Base-by-base conservation (phyloP, 2,797 vertebrate species). In the Meda fulgida region DNA sequence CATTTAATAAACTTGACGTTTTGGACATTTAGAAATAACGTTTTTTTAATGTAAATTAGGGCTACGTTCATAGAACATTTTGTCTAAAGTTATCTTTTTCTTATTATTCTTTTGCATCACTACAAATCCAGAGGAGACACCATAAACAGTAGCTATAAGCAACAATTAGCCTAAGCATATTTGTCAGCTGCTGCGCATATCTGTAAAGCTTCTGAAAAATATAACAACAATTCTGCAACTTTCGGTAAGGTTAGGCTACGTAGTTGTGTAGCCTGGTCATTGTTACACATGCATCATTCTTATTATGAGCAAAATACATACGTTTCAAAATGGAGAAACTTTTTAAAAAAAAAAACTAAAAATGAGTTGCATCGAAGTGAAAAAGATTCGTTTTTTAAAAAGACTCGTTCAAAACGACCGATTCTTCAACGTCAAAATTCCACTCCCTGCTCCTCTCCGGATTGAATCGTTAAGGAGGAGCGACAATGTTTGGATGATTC, bases 401-500 rank as follows among this genome's bases (percentile, higher is more conserved):
- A n/a, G 80, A 81, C 14, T 81, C 23, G 80, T 55, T 81, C 66
- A 38, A 53, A 70, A 6, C 21, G 58, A 70, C 46, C 67, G 66
- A 81, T 70, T 81, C 66, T 16, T 0, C 14, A 51, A 34, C 7
- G 23, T 71, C 51, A 13, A n/a, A n/a, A 31, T 26, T 71, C 19
- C 34, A 80, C 93, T 86, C 93, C 92, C 91, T 86, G 69, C 90
- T 92, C 91, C 86, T 83, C 80, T 93, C 92, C 90, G 91, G 92
- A 92, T 92, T 89, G 93, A 92, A 90, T 91, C 73, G 89, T 95
- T 95, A 95, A 96, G 94, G 95, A 94, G 89, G 95, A 91, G n/a
- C 75, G 38, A 8, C 23, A 38, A 29, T 67, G 29, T 75, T 23
- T 29, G 53, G 29, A 34, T 60, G 67, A 60, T 60, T 71, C 36